Evolutionary conservation across 1,140 invertebrate species (phyloP), one percentile per base, ranked within the genome.

Genomic region (Eupeodes corollae): DNA sequence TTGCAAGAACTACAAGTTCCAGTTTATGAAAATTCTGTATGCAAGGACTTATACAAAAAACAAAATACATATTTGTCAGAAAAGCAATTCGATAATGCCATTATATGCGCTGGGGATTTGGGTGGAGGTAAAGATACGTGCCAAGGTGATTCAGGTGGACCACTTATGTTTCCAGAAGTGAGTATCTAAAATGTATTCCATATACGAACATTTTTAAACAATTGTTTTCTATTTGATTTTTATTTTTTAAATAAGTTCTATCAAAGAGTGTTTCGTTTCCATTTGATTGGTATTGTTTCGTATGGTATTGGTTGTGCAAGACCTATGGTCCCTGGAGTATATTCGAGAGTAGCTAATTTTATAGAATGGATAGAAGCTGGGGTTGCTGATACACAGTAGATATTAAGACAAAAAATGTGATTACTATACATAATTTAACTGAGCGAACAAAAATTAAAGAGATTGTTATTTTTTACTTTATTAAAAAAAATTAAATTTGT

Each of bases 81-180:
- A 42, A 60, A 74, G 30, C 62, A 75, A 16, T 68, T 67, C 35
- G 65, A 66, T 31, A 52, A 72, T 0, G 72, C 75, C 0, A 77
- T 87, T 9, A 33, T 92, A 1, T 93, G 89, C 57, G 90, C 88
- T 5, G 88, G 87, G 12, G 78, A 73, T 48, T 59, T 74, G 18
- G 49, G 59, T 5, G 87, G 86, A 1, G 82, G 82, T 14, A 83
- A 84, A 60, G 88, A 91, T 64, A 80, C 87, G 9, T 91, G 88
- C 58, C 82, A 87, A 66, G 80, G 88, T 15, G 88, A 91, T 66
- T 90, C 86, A 31, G 88, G 88, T 8, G 88, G 88, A 15, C 86
- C 88, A 1, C 57, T 91, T 5, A 87, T 91, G 83, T 61, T 68
- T 16, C 72, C 71, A 18, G 63, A 69, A 43, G 53, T 54, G 41